Evolutionary conservation across 1,140 invertebrate genomes (phyloP).

Genomic region (Sesamia nonagrioides): DNA sequence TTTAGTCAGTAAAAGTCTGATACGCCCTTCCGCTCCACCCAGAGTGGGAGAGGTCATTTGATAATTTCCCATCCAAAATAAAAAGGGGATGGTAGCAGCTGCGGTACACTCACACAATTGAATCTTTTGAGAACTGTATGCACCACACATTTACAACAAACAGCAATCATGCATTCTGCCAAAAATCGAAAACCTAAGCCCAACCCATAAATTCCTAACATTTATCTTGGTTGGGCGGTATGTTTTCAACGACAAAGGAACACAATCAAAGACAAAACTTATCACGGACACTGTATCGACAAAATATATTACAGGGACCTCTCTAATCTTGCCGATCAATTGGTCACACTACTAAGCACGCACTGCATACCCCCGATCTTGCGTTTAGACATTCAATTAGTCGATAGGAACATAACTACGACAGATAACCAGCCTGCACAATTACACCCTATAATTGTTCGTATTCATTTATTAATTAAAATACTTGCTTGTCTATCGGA

Average conservation of each 20-base stretch:
- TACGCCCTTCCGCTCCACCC: no score
- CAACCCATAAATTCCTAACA: not conserved
- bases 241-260: not conserved
- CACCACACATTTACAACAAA: not conserved
- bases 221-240: not conserved
- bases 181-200: not conserved
- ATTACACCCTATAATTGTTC: constrained; percentile 52
- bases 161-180: not conserved
- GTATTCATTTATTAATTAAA: constrained; percentile 53
- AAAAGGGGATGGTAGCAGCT: no score
- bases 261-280: not conserved
- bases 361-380: constrained; percentile 30
- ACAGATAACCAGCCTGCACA: constrained; percentile 42
- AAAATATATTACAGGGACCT: constrained; percentile 16
- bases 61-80: no score
- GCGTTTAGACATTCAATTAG: constrained; percentile 49
- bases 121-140: no score
- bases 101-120: no score
- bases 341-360: constrained; percentile 31
- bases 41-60: no score
- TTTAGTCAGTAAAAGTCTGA: no score
- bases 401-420: constrained; percentile 35
- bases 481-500: constrained; percentile 42
- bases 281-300: not conserved
- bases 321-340: constrained; percentile 28